Percentiles rank a stretch among this genome's conserved stretches.
phyloP scores from a whole-genome alignment of 2,888 invertebrate genomes.

The Ichneumoninae sp. region DNA sequence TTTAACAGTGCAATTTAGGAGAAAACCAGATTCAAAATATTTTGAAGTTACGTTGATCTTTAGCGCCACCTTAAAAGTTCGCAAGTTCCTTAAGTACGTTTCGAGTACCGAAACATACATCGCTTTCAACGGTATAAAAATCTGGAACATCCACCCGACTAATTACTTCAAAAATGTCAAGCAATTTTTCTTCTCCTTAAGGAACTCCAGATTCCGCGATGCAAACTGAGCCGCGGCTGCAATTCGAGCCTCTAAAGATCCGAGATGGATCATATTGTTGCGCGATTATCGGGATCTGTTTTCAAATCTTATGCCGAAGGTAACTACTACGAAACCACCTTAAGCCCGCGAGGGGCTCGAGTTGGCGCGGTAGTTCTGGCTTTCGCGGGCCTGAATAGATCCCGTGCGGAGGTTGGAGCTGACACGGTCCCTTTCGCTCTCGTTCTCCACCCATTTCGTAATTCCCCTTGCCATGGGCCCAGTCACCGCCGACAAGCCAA shows the following conservation, averaged over 20 bases:
- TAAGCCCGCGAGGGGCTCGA: slow-evolving; percentile 39
- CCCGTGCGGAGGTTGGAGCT: slow-evolving; percentile 48
- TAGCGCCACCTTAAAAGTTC: too few relatives aligned
- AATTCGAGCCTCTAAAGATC: background rate
- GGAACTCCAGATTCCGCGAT: background rate
- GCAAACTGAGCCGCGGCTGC: background rate
- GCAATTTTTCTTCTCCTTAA: background rate
- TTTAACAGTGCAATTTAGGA: too few relatives aligned
- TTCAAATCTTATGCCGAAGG: background rate
- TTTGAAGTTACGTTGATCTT: too few relatives aligned
- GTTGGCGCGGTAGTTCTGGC: slow-evolving; percentile 28
- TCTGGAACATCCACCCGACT: background rate
- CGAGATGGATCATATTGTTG: background rate
- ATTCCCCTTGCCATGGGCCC: slow-evolving; percentile 61
- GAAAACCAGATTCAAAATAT: too few relatives aligned
- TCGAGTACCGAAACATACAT: background rate
- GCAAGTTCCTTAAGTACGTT: too few relatives aligned
- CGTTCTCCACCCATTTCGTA: slow-evolving; percentile 69
- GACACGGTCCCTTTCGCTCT: slow-evolving; percentile 68
- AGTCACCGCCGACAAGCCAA: slow-evolving; percentile 50
- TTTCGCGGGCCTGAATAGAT: slow-evolving; percentile 46
- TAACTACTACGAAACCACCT: background rate
- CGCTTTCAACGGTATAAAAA: background rate
- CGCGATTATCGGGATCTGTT: slow-evolving; percentile 2
- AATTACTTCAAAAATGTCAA: background rate